A percentile compares a stretch with the other conserved stretches of the same genome.
Conservation (phyloP, 2,113 vertebrate species). For the Gymnocephalus cernua region DNA sequence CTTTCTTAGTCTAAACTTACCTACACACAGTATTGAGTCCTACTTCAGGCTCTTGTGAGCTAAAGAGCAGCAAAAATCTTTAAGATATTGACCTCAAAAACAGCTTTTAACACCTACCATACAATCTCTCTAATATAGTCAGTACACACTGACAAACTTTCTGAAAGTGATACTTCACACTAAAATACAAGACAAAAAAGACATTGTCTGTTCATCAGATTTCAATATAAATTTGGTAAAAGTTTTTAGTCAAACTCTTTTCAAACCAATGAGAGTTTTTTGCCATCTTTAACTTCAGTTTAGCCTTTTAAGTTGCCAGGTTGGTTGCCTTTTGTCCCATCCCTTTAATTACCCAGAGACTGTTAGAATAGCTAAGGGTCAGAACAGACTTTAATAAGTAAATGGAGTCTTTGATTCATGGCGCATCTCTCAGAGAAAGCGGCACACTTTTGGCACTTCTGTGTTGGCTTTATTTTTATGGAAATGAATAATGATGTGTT, state of each 20-base stretch:
- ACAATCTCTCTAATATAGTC: neutral
- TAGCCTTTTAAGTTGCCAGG: neutral
- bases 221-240: neutral
- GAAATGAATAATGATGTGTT: no score
- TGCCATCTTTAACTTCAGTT: neutral
- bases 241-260: no score
- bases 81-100: slow-evolving; percentile 23
- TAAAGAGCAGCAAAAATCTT: neutral
- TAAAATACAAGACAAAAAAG: neutral
- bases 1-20: neutral
- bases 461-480: no score
- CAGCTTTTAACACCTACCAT: neutral
- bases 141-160: neutral
- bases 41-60: neutral
- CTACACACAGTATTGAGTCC: neutral
- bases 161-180: neutral
- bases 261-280: neutral
- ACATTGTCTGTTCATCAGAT: neutral
- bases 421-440: slow-evolving; percentile 3
- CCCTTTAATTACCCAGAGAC: neutral
- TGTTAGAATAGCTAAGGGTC: slow-evolving; percentile 15
- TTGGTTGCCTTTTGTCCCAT: neutral
- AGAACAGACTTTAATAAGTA: slow-evolving; percentile 25
- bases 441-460: no score
- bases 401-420: slow-evolving; percentile 16